Conservation (phyloP, 2,797 vertebrate genomes). For the Chaunax sp. region DNA sequence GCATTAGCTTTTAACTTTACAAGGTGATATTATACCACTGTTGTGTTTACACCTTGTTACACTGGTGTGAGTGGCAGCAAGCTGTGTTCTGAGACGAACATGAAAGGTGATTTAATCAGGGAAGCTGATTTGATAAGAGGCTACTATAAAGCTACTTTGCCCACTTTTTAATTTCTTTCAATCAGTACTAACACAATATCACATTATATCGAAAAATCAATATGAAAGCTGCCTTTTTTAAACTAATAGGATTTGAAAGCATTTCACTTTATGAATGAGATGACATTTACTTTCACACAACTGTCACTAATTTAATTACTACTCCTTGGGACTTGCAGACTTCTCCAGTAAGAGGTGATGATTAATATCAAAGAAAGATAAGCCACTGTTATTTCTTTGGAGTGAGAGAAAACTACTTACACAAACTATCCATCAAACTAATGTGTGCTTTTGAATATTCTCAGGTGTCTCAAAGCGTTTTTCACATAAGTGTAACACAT, state of each 20-base stretch:
- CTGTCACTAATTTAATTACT: slow-evolving; percentile 37
- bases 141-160: slow-evolving; percentile 1
- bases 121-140: slow-evolving; percentile 17
- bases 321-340: slow-evolving; percentile 7
- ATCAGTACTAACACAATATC: not conserved
- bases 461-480: slow-evolving; percentile 16
- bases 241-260: slow-evolving; percentile 23
- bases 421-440: slow-evolving; percentile 16
- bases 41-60: too few relatives aligned
- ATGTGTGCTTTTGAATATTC: slow-evolving; percentile 4
- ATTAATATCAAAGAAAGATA: slow-evolving; percentile 31
- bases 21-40: not conserved
- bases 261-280: slow-evolving; percentile 29
- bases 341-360: slow-evolving; percentile 27
- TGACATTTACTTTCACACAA: slow-evolving; percentile 33
- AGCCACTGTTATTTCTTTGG: slow-evolving; percentile 21
- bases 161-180: slow-evolving; percentile 21
- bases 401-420: slow-evolving; percentile 31
- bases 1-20: not conserved
- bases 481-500: slow-evolving; percentile 19
- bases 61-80: not conserved
- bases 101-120: slow-evolving; percentile 5
- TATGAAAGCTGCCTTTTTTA: slow-evolving; percentile 11
- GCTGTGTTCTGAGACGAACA: slow-evolving; percentile 5
- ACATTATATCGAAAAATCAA: slow-evolving; percentile 12